These are phyloP conservation scores for Frieseomelitta varia DNA, from an alignment of 1,140 invertebrate genomes.

Conservation along the genomic window DNA sequence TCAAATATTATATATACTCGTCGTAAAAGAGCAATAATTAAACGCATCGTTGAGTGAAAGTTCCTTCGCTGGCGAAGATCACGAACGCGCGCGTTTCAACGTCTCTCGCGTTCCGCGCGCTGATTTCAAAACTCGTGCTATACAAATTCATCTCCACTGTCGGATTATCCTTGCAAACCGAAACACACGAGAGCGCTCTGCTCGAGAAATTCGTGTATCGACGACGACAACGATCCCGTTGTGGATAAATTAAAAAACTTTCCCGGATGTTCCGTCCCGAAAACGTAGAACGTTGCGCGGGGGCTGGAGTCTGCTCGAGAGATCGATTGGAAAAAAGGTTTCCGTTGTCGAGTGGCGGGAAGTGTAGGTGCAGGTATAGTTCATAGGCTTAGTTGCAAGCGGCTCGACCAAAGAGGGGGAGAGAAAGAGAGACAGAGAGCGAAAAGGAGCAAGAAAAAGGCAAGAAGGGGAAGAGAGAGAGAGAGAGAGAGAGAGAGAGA, in stretches of 20 bases:
- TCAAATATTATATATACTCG: no score
- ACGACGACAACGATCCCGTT: no score
- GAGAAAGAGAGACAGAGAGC: slow-evolving; percentile 12
- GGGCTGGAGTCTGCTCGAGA: slow-evolving; percentile 23
- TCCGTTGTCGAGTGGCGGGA: slow-evolving; percentile 42
- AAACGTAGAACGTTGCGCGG: neutral
- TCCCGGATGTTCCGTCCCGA: slow-evolving; percentile 22
- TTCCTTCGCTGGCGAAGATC: no score
- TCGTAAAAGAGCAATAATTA: no score
- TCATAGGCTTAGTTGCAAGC: slow-evolving; percentile 60
- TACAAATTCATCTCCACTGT: no score
- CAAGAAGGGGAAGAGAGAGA: neutral
- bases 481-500: slow-evolving; percentile 54
- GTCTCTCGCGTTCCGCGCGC: no score
- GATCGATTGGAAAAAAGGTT: slow-evolving; percentile 56
- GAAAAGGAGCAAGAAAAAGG: neutral
- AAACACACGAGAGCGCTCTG: no score
- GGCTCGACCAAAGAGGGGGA: slow-evolving; percentile 17
- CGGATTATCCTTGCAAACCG: no score
- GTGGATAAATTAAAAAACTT: slow-evolving; percentile 44
- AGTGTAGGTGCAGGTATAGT: slow-evolving; percentile 57
- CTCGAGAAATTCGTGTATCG: no score
- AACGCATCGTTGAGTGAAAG: no score
- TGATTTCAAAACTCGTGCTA: no score
- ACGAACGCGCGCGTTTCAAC: no score